Conservation (phyloP, 1,140 invertebrate genomes). For the Lysiphlebus fabarum region DNA sequence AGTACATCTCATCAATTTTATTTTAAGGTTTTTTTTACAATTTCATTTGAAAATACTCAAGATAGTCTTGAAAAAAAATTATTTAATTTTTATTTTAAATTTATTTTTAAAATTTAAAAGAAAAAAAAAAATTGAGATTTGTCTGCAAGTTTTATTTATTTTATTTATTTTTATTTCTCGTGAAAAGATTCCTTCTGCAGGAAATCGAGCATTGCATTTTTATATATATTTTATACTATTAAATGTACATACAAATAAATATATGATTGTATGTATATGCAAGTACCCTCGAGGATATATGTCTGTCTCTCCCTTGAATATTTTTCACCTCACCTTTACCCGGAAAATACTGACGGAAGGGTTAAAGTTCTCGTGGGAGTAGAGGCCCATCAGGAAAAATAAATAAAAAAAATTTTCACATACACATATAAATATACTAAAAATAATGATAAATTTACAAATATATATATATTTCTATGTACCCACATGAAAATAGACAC, state of each 20-base stretch:
- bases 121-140: too few species aligned
- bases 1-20: too few species aligned
- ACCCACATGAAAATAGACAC: background rate
- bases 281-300: slow-evolving; percentile 6
- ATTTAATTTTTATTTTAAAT: too few species aligned
- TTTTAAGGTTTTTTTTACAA: too few species aligned
- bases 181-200: slow-evolving; percentile 33
- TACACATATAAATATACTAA: slow-evolving; percentile 21
- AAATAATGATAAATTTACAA: slow-evolving; percentile 31
- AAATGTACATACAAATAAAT: background rate
- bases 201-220: slow-evolving; percentile 36
- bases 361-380: slow-evolving; percentile 13
- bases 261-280: background rate
- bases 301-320: slow-evolving; percentile 4
- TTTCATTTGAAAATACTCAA: too few species aligned
- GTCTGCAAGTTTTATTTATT: too few species aligned
- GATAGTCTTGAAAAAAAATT: too few species aligned
- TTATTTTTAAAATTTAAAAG: too few species aligned
- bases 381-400: background rate
- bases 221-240: slow-evolving; percentile 15
- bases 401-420: slow-evolving; percentile 17
- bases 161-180: slow-evolving; percentile 7
- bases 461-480: slow-evolving; percentile 30
- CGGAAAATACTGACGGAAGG: slow-evolving; percentile 25
- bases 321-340: slow-evolving; percentile 16